Base-by-base conservation (phyloP, 2,888 invertebrate species). In the Nephrocerus scutellatus region DNA sequence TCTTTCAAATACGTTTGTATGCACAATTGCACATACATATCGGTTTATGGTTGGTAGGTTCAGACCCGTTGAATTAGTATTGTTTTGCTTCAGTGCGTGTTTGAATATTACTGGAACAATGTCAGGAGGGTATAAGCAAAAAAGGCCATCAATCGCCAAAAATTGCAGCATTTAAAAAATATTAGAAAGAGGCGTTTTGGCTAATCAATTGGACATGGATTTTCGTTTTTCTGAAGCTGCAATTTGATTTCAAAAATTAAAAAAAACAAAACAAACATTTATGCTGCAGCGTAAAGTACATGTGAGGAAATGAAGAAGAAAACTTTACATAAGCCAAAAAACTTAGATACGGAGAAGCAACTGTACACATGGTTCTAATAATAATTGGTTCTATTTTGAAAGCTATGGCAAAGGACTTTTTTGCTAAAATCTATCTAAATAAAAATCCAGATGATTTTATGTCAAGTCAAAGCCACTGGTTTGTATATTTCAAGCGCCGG, bases 371-470 rank as follows among this genome's bases (percentile, higher is more conserved):
- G 21, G 21, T 28, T 26, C 26, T 26, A 21, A 26, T 15, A 26
- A 35, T 35, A 35, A 35, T 20, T 26, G 16, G 23, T 15, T 26
- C 20, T 26, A 26, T 26, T 34, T 35, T 26, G 14, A 35, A 35
- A 35, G 13, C 20, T 26, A n/a, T n/a, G n/a, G n/a, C n/a, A n/a
- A n/a, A n/a, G n/a, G n/a, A n/a, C n/a, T n/a, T n/a, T n/a, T n/a
- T n/a, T n/a, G n/a, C n/a, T n/a, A n/a, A n/a, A n/a, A n/a, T n/a
- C n/a, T n/a, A n/a, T n/a, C n/a, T n/a, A n/a, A n/a, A n/a, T n/a
- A n/a, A n/a, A n/a, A n/a, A n/a, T n/a, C n/a, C n/a, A n/a, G n/a
- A n/a, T n/a, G n/a, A n/a, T n/a, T n/a, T n/a, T n/a, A n/a, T n/a
- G n/a, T n/a, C n/a, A n/a, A n/a, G n/a, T n/a, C n/a, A n/a, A n/a